Conservation (phyloP, 2,113 vertebrate genomes). For the Gorsachius goisagi region DNA sequence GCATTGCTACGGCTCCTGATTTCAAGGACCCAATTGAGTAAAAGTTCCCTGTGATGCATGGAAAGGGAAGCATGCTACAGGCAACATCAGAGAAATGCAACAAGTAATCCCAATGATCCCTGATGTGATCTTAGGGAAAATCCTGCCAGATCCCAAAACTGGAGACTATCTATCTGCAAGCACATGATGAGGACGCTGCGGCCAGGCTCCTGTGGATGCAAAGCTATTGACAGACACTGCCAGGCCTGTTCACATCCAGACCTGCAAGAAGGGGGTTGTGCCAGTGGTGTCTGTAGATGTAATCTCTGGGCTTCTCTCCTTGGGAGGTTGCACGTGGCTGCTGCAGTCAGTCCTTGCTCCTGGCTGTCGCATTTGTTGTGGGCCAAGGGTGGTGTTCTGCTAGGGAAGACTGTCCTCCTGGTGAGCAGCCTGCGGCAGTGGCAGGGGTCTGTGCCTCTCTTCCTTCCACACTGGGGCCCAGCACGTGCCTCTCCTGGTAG, state of each 20-base stretch:
- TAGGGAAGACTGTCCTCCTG: not conserved
- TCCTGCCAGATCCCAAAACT: not conserved
- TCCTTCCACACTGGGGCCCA: not conserved
- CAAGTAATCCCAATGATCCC: not conserved
- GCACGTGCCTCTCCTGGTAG: not conserved
- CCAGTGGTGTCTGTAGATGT: not conserved
- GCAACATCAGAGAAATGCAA: not conserved
- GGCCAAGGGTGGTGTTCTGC: not conserved
- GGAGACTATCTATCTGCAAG: not conserved
- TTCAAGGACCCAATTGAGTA: not conserved
- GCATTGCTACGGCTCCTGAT: not conserved
- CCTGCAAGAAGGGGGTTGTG: not conserved
- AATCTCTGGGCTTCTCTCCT: not conserved
- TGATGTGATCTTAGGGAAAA: not conserved
- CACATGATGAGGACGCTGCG: not conserved
- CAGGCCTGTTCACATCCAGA: not conserved
- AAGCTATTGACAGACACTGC: not conserved
- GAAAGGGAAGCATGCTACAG: not conserved
- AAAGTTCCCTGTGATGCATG: not conserved
- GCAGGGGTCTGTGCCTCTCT: not conserved
- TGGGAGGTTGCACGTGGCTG: not conserved
- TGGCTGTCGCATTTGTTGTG: not conserved
- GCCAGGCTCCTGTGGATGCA: not conserved
- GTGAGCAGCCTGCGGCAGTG: not conserved
- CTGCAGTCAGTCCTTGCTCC: not conserved